Base-by-base conservation (phyloP, 2,113 vertebrate species). In the Pluvialis apricaria region DNA sequence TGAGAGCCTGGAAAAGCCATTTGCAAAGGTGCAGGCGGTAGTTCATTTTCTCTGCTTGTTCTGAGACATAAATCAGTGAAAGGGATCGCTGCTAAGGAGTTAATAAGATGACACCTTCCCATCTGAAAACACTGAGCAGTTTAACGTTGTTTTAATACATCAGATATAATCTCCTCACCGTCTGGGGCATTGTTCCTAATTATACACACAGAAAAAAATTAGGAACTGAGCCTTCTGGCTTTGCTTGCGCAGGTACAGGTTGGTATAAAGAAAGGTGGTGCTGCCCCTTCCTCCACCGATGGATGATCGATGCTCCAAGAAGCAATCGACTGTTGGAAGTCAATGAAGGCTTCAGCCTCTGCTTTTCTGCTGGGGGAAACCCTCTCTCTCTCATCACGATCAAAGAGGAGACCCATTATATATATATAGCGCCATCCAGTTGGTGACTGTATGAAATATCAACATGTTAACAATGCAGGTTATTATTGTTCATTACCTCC, bases 361-460 rank as follows among this genome's bases (percentile, higher is more conserved):
- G 78, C 85, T 69, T 76, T 61, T 36, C 78, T 87, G 64, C 52
- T 44, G 66, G 86, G 42, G n/a, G 51, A 79, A 81, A 34, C 66
- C 52, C 45, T 40, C 0, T 64, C 0, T 64, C 45, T n/a, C 1
- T 1, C 52, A 20, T 36, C 54, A 15, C 0, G 8, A 15, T n/a
- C 17, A 4, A 51, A n/a, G 51, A 86, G 72, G 40, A 31, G 24
- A 84, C 28, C 40, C 38, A 24, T 69, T 25, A n/a, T 26, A 22
- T 24, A 11, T 28, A 5, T 45, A 3, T 13, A 2, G 12, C 16
- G 8, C 19, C 38, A 18, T 22, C 15, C 6, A 11, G 3, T 8
- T 25, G 51, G 40, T 84, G 69, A 36, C n/a, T 52, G 21, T 49
- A 6, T 18, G 36, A 71, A 47, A 32, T 42, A 54, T 0, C 47